A percentile compares a stretch with the other conserved stretches of the same genome.
Evolutionary conservation across 1,140 invertebrate species (phyloP).

Genomic region (Lepidostoma basale): DNA sequence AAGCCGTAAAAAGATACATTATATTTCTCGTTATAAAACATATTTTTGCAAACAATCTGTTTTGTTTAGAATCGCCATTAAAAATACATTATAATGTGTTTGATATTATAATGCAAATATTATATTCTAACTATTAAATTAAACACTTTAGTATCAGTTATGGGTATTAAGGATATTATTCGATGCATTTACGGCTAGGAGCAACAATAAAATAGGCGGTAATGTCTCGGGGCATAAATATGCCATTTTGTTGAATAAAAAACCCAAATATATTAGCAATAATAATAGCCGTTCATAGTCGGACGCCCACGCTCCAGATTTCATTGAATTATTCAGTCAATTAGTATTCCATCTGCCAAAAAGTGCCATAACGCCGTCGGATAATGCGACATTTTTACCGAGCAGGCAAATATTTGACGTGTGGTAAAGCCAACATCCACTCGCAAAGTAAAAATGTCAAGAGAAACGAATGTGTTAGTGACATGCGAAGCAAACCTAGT

Average conservation of each 20-base stretch:
- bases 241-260: not conserved
- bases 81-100: too few relatives aligned
- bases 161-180: too few relatives aligned
- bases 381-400: not conserved
- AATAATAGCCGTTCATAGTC: not conserved
- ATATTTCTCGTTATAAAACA: too few relatives aligned
- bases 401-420: slow-evolving; percentile 7
- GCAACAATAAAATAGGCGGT: not conserved
- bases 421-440: not conserved
- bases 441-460: too few relatives aligned
- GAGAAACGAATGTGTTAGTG: slow-evolving; percentile 14
- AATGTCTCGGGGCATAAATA: not conserved
- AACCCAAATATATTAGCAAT: too few relatives aligned
- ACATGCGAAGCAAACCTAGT: not conserved
- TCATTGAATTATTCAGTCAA: not conserved
- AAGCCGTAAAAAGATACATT: too few relatives aligned
- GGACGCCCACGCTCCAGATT: not conserved
- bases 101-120: too few relatives aligned
- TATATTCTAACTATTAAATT: too few relatives aligned
- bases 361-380: slow-evolving; percentile 3
- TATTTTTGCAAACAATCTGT: too few relatives aligned
- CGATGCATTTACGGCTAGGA: not conserved
- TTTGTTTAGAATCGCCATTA: too few relatives aligned
- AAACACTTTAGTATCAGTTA: not conserved
- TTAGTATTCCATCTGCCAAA: slow-evolving; percentile 1